phyloP scores from a whole-genome alignment of 2,797 vertebrate genomes.

The Smutsia temminckii region DNA sequence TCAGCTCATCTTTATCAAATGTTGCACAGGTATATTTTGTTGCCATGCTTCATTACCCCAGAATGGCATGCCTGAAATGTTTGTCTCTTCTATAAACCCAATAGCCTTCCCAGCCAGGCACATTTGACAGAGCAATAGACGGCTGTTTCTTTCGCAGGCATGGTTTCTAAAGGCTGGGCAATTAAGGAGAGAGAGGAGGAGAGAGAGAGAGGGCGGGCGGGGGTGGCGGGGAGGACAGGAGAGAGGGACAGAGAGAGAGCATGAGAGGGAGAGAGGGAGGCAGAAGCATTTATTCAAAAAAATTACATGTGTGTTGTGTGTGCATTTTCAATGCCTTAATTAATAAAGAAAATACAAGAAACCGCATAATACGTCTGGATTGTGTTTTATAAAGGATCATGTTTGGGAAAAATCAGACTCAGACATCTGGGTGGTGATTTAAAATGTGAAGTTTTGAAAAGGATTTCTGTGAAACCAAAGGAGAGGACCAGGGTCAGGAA shows the following conservation, averaged over 20 bases:
- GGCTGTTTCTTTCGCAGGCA: conserved; percentile 81
- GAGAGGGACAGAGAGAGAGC: neutral
- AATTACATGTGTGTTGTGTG: accelerated
- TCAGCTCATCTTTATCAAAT: conserved; percentile 99
- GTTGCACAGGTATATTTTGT: conserved; percentile 98
- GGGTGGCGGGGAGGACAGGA: no score
- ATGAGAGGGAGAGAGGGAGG: neutral
- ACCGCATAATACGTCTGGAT: neutral
- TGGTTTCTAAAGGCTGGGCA: conserved; percentile 82
- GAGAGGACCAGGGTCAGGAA: neutral
- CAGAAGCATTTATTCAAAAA: neutral
- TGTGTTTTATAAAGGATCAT: neutral
- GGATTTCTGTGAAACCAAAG: neutral
- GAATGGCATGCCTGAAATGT: conserved; percentile 98
- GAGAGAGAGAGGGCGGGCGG: neutral
- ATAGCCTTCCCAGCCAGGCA: conserved; percentile 85
- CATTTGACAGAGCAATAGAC: conserved; percentile 88
- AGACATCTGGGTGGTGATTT: neutral
- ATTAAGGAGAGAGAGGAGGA: conserved; percentile 56
- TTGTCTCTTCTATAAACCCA: conserved; percentile 93
- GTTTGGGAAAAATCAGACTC: neutral
- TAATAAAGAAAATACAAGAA: neutral
- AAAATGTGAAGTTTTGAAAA: neutral
- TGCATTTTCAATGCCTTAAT: neutral
- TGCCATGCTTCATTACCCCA: conserved; percentile 98